Evolutionary conservation across 2,888 invertebrate species (phyloP).

Genomic region (Polyommatus icarus): DNA sequence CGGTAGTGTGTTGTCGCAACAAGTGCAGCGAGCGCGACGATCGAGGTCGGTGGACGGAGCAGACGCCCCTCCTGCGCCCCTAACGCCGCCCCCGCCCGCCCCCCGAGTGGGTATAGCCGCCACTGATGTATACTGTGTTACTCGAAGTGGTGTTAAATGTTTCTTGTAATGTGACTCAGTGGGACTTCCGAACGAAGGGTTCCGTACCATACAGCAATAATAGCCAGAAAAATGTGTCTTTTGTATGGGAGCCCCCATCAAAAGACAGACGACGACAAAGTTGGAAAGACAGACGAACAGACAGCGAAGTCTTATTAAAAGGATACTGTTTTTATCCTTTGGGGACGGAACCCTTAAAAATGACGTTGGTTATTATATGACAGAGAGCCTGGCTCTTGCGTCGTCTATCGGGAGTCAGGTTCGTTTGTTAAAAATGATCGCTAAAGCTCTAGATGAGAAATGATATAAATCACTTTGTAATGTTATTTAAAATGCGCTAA

Average conservation of each 20-base stretch:
- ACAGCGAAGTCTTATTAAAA: too few relatives aligned
- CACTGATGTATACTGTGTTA: slow-evolving; percentile 28
- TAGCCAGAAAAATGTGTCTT: too few relatives aligned
- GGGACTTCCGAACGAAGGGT: too few relatives aligned
- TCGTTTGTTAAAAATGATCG: too few relatives aligned
- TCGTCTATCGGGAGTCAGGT: too few relatives aligned
- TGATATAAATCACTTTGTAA: background rate
- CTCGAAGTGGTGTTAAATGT: background rate
- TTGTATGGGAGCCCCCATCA: too few relatives aligned
- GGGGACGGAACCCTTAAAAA: too few relatives aligned
- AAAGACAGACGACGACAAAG: too few relatives aligned
- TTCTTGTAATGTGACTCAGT: background rate
- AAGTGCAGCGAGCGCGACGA: slow-evolving; percentile 60
- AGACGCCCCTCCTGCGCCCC: slow-evolving; percentile 68
- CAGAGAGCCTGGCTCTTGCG: background rate
- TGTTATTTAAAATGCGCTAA: slow-evolving; percentile 1
- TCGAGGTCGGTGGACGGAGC: slow-evolving; percentile 53
- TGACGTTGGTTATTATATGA: background rate
- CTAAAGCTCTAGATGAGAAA: background rate
- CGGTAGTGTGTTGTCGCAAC: slow-evolving; percentile 62
- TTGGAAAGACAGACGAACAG: too few relatives aligned
- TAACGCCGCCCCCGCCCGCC: slow-evolving; percentile 59
- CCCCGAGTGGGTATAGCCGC: slow-evolving; percentile 61
- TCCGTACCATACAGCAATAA: too few relatives aligned
- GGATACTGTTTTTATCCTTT: too few relatives aligned